A percentile compares a stretch with the other conserved stretches of the same genome.
Evolutionary conservation across 2,888 invertebrate genomes (phyloP).

Genomic region (Argyra leucocephala): DNA sequence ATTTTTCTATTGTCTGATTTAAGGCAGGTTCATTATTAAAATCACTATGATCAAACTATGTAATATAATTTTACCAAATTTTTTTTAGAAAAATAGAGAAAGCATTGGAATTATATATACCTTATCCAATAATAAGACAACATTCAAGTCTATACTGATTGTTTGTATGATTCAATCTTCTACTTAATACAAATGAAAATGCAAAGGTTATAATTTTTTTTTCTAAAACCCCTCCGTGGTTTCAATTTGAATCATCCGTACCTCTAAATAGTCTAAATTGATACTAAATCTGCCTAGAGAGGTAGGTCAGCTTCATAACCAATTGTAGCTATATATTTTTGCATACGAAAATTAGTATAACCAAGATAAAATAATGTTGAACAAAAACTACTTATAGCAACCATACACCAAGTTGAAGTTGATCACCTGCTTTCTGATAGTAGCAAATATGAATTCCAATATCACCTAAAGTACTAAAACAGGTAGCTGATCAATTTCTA

Average conservation of each 20-base stretch:
- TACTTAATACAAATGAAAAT: conserved; percentile 86
- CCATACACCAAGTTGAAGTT: conserved; percentile 83
- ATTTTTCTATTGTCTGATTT: neutral
- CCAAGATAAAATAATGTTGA: too few relatives aligned
- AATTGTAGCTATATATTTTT: conserved; percentile 82
- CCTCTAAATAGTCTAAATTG: conserved; percentile 47
- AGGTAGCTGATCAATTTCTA: conserved; percentile 48
- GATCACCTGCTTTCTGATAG: conserved; percentile 87
- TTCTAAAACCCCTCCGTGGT: conserved; percentile 85
- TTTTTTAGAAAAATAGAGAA: neutral
- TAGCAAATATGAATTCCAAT: conserved; percentile 82
- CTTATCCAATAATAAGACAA: conserved; percentile 84
- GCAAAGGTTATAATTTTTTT: conserved; percentile 89
- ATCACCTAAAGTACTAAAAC: conserved; percentile 66
- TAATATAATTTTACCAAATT: neutral
- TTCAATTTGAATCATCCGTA: conserved; percentile 86
- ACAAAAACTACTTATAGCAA: too few relatives aligned
- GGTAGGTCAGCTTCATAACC: conserved; percentile 94
- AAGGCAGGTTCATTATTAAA: neutral
- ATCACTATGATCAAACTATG: neutral
- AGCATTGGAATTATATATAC: neutral
- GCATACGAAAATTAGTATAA: conserved; percentile 82
- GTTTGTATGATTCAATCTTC: conserved; percentile 85
- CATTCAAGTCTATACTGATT: conserved; percentile 87
- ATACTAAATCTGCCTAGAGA: conserved; percentile 85